Conservation (phyloP, 2,113 vertebrate species). For the Trachemys scripta region DNA sequence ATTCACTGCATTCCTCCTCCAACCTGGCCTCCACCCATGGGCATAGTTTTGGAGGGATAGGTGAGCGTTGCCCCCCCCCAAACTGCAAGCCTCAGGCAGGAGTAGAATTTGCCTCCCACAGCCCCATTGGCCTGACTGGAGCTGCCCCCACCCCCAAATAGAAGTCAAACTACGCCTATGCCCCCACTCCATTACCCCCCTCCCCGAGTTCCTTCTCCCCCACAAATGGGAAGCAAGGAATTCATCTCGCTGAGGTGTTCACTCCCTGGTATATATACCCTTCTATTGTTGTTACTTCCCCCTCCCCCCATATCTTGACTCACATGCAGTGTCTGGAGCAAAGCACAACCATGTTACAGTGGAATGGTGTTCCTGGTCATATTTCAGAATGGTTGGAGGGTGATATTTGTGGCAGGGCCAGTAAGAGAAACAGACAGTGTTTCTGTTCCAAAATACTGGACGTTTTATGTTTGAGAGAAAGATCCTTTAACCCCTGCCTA, state of each 20-base stretch:
- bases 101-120: not conserved
- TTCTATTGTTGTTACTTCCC: not conserved
- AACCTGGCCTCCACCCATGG: not conserved
- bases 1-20: not conserved
- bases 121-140: not conserved
- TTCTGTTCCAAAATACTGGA: not conserved
- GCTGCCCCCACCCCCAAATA: too few species aligned
- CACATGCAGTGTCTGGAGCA: not conserved
- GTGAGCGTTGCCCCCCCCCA: too few species aligned
- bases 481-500: not conserved
- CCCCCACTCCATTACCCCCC: too few species aligned
- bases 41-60: not conserved
- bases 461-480: not conserved
- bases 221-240: not conserved
- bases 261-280: not conserved
- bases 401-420: not conserved
- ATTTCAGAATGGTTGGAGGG: not conserved
- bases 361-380: not conserved
- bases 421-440: not conserved
- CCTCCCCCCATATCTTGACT: not conserved
- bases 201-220: too few species aligned
- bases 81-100: not conserved
- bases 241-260: not conserved
- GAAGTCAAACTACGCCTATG: not conserved
- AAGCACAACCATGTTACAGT: not conserved